Conservation (phyloP, 1,140 invertebrate species). For the Penaeus indicus region DNA sequence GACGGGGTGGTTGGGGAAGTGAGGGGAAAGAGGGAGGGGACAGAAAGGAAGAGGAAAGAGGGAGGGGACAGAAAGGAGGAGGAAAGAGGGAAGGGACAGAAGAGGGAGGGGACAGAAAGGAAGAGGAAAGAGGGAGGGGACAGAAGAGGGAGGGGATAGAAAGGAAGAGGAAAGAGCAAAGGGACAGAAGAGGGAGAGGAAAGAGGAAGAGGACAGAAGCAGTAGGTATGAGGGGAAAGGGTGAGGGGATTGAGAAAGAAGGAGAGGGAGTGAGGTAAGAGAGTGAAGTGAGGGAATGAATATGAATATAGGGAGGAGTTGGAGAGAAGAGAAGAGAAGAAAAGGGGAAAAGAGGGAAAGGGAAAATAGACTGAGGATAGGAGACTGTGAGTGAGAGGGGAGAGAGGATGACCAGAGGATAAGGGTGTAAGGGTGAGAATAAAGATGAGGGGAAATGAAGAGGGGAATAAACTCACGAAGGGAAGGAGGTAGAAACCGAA, state of each 20-base stretch:
- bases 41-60: not conserved
- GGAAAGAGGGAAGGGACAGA: no score
- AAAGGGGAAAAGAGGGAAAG: not conserved
- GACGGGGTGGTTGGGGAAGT: no score
- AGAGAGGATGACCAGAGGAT: not conserved
- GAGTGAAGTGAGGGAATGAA: not conserved
- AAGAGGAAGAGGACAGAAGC: not conserved
- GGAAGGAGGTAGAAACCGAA: no score
- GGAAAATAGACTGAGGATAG: not conserved
- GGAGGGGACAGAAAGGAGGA: no score
- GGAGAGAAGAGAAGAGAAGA: not conserved
- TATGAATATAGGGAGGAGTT: not conserved
- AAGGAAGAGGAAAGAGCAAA: fast-evolving
- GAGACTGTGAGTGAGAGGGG: not conserved
- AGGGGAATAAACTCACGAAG: no score
- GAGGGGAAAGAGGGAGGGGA: not conserved
- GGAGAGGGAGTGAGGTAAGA: not conserved
- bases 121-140: not conserved
- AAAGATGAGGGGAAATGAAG: no score
- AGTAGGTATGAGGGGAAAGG: not conserved
- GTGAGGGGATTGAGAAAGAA: not conserved
- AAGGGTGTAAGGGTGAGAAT: not conserved
- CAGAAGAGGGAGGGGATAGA: no score
- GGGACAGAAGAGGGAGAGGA: not conserved
- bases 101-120: not conserved